A percentile compares a stretch with the other conserved stretches of the same genome.
These are phyloP conservation scores for Oryctes rhinoceros DNA, from an alignment of 1,140 invertebrate species.

Conservation along the genomic window DNA sequence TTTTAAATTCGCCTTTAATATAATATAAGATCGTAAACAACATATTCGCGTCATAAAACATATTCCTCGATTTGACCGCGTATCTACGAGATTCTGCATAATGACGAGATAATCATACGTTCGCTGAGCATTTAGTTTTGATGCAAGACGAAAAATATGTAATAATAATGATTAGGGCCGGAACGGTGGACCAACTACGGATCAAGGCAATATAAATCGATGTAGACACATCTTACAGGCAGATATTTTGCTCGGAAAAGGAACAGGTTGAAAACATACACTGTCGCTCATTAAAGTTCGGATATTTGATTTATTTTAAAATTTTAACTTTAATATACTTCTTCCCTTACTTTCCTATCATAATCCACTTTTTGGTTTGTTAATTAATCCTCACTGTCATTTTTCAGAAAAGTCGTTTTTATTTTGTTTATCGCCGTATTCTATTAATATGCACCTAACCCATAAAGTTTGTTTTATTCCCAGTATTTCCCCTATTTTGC, in stretches of 20 bases:
- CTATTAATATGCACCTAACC: no score
- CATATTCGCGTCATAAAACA: background rate
- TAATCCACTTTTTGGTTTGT: no score
- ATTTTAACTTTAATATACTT: no score
- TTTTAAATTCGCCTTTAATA: no score
- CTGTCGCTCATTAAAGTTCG: no score
- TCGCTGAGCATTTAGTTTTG: constrained; percentile 11
- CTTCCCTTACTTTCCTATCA: no score
- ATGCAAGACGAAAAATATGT: constrained; percentile 6
- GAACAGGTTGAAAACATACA: background rate
- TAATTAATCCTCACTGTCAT: no score
- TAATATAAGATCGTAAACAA: background rate
- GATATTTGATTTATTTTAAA: no score
- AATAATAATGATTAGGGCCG: background rate
- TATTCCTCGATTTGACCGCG: background rate
- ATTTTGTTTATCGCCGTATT: no score
- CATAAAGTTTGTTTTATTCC: no score
- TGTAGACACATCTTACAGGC: background rate
- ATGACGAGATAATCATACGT: constrained; percentile 7
- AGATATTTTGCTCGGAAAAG: background rate
- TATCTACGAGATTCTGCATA: constrained; percentile 1
- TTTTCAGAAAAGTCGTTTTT: no score
- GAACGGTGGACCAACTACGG: background rate
- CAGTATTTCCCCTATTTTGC: no score
- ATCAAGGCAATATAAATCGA: background rate